Evolutionary conservation across 1,140 invertebrate species (phyloP).

Genomic region (Hormaphis cornu): DNA sequence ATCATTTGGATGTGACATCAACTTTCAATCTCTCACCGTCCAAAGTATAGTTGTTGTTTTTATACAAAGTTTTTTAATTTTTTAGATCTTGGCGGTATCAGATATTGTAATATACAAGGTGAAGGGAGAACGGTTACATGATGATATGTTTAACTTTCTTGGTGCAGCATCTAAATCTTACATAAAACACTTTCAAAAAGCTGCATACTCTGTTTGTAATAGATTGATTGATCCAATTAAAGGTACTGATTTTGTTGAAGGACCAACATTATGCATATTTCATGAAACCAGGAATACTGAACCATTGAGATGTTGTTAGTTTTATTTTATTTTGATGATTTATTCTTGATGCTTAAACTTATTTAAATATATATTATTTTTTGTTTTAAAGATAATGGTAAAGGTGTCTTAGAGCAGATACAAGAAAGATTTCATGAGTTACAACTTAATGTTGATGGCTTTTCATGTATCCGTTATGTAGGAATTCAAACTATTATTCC

Average conservation of each 20-base stretch:
- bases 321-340: not conserved
- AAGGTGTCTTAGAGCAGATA: constrained; percentile 59
- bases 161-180: constrained; percentile 68
- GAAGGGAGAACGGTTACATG: constrained; percentile 63
- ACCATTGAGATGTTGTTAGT: constrained; percentile 31
- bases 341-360: not conserved
- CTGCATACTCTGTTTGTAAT: constrained; percentile 50
- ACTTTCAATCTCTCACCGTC: no score
- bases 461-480: constrained; percentile 63
- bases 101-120: constrained; percentile 75
- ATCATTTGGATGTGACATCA: no score
- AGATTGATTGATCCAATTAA: constrained; percentile 44
- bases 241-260: constrained; percentile 46
- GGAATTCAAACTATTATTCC: constrained; percentile 50
- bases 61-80: constrained; percentile 7
- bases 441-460: constrained; percentile 57
- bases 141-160: constrained; percentile 71
- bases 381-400: constrained; percentile 43
- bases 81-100: constrained; percentile 60
- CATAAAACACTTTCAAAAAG: constrained; percentile 60
- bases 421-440: constrained; percentile 53
- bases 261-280: constrained; percentile 68
- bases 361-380: not conserved
- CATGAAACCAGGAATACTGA: constrained; percentile 72
- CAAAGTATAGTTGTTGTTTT: not conserved